A percentile compares a stretch with the other conserved stretches of the same genome.
Evolutionary conservation across 2,888 invertebrate species (phyloP).

Genomic region (Ormia ochracea): DNA sequence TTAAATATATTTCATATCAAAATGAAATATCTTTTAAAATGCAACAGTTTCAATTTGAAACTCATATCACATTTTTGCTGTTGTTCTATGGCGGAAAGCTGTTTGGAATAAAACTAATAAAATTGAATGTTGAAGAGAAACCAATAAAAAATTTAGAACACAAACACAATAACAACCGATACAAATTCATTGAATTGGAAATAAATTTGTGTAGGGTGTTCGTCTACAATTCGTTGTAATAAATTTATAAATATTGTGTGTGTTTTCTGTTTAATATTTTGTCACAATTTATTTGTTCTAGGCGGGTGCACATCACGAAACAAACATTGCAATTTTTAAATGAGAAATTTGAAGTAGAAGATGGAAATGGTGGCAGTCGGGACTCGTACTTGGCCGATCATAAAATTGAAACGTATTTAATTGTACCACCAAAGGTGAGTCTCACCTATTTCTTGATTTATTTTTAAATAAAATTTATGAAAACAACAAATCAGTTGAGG

Average conservation of each 20-base stretch:
- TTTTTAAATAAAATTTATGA: too few relatives aligned
- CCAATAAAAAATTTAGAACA: too few relatives aligned
- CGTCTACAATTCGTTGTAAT: constrained; percentile 16
- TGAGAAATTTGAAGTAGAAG: constrained; percentile 89
- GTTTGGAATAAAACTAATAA: too few relatives aligned
- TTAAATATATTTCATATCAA: too few relatives aligned
- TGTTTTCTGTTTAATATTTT: neutral
- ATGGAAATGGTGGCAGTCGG: constrained; percentile 87
- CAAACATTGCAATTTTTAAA: constrained; percentile 89
- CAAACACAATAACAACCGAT: too few relatives aligned
- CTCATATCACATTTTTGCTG: too few relatives aligned
- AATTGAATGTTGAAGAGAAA: too few relatives aligned
- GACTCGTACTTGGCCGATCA: constrained; percentile 92
- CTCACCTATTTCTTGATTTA: neutral
- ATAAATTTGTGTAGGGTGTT: too few relatives aligned
- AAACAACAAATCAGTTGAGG: neutral
- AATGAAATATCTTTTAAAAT: too few relatives aligned
- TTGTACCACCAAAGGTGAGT: constrained; percentile 88
- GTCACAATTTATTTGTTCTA: constrained; percentile 75
- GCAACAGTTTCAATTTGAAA: too few relatives aligned
- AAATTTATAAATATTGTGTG: constrained; percentile 12
- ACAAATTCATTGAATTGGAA: too few relatives aligned
- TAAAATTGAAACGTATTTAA: constrained; percentile 91
- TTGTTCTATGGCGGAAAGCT: too few relatives aligned
- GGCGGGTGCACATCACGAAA: constrained; percentile 91